Conservation (phyloP, 2,113 vertebrate species). For the Larimichthys polyactis region DNA sequence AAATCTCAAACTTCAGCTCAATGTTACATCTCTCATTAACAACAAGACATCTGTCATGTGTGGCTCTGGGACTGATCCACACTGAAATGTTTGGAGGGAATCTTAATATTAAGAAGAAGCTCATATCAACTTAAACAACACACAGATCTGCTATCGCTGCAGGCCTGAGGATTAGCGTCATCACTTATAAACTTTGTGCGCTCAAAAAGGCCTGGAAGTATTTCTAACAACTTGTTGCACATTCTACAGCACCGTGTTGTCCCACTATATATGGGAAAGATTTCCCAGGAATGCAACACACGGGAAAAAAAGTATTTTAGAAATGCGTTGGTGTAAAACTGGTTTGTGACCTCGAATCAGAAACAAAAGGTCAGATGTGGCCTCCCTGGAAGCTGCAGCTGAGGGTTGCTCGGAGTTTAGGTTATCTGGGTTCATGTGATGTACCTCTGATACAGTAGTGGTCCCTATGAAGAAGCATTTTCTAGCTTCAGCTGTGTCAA, state of each 20-base stretch:
- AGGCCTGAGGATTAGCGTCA: constrained; percentile 43
- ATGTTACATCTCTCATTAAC: background rate
- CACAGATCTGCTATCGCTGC: constrained; percentile 1
- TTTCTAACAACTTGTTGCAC: constrained; percentile 35
- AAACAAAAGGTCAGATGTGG: background rate
- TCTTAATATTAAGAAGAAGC: no score
- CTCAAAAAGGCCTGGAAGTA: constrained; percentile 23
- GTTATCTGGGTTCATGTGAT: background rate
- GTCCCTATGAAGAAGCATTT: background rate
- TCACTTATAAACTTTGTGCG: constrained; percentile 20
- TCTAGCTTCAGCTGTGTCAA: constrained; percentile 57
- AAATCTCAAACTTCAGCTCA: background rate
- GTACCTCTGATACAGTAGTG: constrained; percentile 8
- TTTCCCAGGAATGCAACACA: background rate
- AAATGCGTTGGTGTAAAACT: constrained; percentile 2
- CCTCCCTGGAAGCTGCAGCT: background rate
- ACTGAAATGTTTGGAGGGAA: no score
- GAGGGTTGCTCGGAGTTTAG: background rate
- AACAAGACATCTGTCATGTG: background rate
- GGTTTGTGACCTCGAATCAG: background rate
- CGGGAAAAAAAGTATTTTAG: background rate
- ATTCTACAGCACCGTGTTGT: background rate
- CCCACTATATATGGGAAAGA: background rate
- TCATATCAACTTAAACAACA: background rate
- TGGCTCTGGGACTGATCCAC: no score